phyloP scores from a whole-genome alignment of 1,140 invertebrate genomes.

The Drosophila pachea region DNA sequence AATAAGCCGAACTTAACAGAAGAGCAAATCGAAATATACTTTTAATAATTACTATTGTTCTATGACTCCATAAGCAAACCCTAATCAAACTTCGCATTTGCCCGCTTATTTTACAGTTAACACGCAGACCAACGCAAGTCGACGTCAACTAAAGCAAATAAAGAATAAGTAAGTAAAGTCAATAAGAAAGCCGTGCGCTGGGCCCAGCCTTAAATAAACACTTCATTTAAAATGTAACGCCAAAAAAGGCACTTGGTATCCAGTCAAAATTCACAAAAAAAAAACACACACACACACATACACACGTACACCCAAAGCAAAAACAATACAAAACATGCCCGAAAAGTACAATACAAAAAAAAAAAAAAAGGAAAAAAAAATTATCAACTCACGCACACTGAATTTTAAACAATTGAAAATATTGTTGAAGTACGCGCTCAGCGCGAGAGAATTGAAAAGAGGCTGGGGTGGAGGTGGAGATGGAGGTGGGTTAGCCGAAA shows the following conservation, averaged over 20 bases:
- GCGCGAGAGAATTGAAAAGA: neutral
- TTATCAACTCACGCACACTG: conserved; percentile 47
- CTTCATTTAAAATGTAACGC: conserved; percentile 71
- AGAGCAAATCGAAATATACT: neutral
- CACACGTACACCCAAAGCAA: conserved; percentile 33
- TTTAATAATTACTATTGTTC: neutral
- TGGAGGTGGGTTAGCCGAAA: conserved; percentile 4
- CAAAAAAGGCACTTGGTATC: conserved; percentile 54
- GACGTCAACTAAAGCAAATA: conserved; percentile 46
- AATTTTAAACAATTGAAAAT: conserved; percentile 66
- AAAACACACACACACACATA: no score
- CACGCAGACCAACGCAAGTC: conserved; percentile 24
- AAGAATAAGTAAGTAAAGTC: conserved; percentile 54
- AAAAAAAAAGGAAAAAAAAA: conserved; percentile 22
- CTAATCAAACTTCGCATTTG: conserved; percentile 1
- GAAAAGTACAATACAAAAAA: conserved; percentile 23
- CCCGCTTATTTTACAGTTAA: conserved; percentile 45
- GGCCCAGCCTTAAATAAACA: conserved; percentile 54
- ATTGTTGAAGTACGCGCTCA: conserved; percentile 8
- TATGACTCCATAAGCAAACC: neutral
- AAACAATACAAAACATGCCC: conserved; percentile 7
- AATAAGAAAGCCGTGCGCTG: conserved; percentile 11
- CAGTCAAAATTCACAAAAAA: conserved; percentile 28
- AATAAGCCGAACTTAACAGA: no score
- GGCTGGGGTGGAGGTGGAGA: no score